Percentiles rank a stretch among this genome's conserved stretches.
Conservation (phyloP, 2,888 invertebrate species). For the Zele albiditarsus region DNA sequence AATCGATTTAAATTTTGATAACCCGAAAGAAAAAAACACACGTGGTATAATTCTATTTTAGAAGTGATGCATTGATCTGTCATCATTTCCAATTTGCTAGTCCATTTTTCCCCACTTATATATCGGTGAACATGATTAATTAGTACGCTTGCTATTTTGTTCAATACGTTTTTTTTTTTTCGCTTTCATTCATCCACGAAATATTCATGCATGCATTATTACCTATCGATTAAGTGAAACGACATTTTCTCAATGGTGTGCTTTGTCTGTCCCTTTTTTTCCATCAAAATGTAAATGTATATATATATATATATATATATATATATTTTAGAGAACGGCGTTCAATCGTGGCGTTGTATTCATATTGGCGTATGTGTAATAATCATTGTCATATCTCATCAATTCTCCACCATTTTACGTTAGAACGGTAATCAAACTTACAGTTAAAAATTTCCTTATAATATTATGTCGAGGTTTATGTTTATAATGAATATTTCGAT, state of each 20-base stretch:
- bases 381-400: constrained; percentile 28
- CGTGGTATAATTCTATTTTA: constrained; percentile 16
- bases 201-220: constrained; percentile 18
- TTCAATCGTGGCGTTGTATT: constrained; percentile 37
- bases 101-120: not conserved
- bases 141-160: constrained; percentile 28
- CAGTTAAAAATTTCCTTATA: constrained; percentile 48
- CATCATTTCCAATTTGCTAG: not conserved
- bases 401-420: constrained; percentile 37
- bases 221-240: constrained; percentile 42
- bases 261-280: constrained; percentile 23
- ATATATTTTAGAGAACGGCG: constrained; percentile 28
- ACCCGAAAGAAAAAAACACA: constrained; percentile 32
- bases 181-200: constrained; percentile 13
- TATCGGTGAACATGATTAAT: constrained; percentile 27
- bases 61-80: constrained; percentile 10
- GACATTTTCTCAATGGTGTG: constrained; percentile 35
- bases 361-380: constrained; percentile 41
- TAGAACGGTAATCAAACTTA: constrained; percentile 51
- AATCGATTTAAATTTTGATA: constrained; percentile 42
- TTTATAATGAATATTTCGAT: constrained; percentile 46
- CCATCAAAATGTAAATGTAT: constrained; percentile 23
- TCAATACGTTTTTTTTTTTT: not conserved
- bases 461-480: constrained; percentile 51
- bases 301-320: constrained; percentile 21